Evolutionary conservation across 2,797 vertebrate genomes (phyloP), one percentile per base, ranked within the genome.

Genomic region (Girardinus metallicus): DNA sequence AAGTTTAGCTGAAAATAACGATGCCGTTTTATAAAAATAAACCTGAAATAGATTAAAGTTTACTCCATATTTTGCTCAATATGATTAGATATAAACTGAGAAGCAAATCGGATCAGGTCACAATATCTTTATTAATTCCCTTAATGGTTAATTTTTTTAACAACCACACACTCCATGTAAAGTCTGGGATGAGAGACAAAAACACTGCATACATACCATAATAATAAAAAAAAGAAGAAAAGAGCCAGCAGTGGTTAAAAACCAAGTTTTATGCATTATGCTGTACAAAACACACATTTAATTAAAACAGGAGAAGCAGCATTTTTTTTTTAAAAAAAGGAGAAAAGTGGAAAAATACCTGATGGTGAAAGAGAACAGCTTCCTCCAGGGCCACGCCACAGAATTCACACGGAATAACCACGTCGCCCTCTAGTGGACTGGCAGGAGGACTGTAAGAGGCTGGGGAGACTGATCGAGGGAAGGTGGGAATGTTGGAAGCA

Each of bases 391-490:
- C 96, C 4, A 98, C 89, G 0, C 98, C 98, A 87, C 98, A 99
- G 91, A 99, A 99, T 89, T 99, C 98, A 92, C 98, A 99, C 0
- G 98, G 98, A 89, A 99, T 98, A 75, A 97, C 89, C 41, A 97
- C 86, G 10, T 96, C 92, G 16, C 94, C 95, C 87, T 94, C 96
- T 83, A 95, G 91, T 77, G 94, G 92, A 84, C 93, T 93, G 12
- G 86, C 87, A 29, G 92, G 94, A 0, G 87, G 94, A 86, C 95
- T 95, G 88, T 95, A 95, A 80, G 95, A 92, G 36, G 94, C 86
- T 5, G 94, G 94, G 23, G 92, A 94, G 73, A 92, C 82, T 0
- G 95, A 94, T 1, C 94, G 86, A 9, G 93, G 93, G 73, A 95
- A 86, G 11, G 95, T 92, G 80, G 94, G 95, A 7, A 95, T 93